Evolutionary conservation across 1,140 invertebrate species (phyloP).

Genomic region (Anastatus disparis): DNA sequence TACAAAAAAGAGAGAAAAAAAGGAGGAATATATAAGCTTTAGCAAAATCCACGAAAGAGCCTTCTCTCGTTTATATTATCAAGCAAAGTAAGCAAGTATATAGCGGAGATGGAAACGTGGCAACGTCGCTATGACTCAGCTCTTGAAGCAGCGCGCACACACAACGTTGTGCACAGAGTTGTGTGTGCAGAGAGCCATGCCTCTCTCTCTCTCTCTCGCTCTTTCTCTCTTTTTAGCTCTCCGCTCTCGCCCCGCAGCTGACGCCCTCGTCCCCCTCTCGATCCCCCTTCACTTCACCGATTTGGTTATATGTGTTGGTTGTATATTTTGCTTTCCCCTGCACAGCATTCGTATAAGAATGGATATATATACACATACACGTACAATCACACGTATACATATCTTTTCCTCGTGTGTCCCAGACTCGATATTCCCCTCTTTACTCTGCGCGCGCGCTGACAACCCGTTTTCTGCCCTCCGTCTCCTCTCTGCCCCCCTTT

Average conservation of each 20-base stretch:
- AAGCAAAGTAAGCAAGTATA: no score
- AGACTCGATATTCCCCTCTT: conserved; percentile 46
- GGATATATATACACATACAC: no score
- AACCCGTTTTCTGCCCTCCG: conserved; percentile 30
- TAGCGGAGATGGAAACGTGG: conserved; percentile 52
- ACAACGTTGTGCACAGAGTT: background rate
- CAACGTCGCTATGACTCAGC: conserved; percentile 66
- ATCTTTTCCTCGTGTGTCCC: conserved; percentile 57
- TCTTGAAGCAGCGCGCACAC: conserved; percentile 34
- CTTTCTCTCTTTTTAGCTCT: conserved; percentile 41
- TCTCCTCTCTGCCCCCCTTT: conserved; percentile 15
- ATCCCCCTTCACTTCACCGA: conserved; percentile 49
- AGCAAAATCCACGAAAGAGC: conserved; percentile 19
- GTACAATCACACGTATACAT: no score
- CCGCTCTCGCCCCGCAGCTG: conserved; percentile 54
- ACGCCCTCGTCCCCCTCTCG: conserved; percentile 56
- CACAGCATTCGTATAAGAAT: no score
- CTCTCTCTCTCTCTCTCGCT: conserved; percentile 44
- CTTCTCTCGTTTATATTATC: conserved; percentile 13
- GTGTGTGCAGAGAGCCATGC: background rate
- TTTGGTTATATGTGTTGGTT: no score
- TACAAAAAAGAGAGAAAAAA: no score
- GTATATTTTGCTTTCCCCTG: no score
- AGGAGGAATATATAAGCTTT: background rate
- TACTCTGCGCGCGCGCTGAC: background rate